Evolutionary conservation across 2,113 vertebrate species (phyloP), one percentile per base, ranked within the genome.

Genomic region (Toxostoma redivivum): DNA sequence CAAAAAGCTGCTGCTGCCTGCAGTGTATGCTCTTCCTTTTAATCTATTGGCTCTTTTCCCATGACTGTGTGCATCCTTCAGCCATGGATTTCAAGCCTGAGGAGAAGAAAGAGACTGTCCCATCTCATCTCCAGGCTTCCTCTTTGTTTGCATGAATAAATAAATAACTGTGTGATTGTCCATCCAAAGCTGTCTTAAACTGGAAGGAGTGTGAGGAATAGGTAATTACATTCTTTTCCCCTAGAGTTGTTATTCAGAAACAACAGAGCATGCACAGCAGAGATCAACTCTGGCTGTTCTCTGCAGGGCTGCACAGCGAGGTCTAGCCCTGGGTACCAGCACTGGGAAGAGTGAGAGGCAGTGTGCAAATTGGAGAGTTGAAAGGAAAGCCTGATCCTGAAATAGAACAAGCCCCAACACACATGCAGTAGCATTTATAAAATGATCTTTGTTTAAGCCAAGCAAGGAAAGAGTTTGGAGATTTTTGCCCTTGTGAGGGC

Each of bases 241-340:
- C 27, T 8, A 10, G 56, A 66, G 23, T 0, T 35, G 10, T 27
- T 64, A 33, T 40, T 30, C 51, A 71, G 65, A 54, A 44, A 38
- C 45, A 80, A 45, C 27, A 54, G 7, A 33, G 47, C 47, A 35
- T 21, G 30, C 54, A 65, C 17, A 57, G 24, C 31, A 70, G 19
- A 71, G 31, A 77, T 35, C 18, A 80, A 7, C 45, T 5, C 3
- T 48, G 61, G 18, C n/a, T 72, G 60, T 15, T 58, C 67, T 40
- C 45, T n/a, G 37, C 44, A 31, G 30, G 21, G 33, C 50, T 82
- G 28, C 66, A 74, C 28, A 56, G 44, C 0, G 0, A 78, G 45
- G 17, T 57, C 47, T 33, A 38, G 35, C 27, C n/a, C 35, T 8
- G 23, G 17, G 4, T 38, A 65, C 48, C 44, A 60, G 50, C 22